Percentiles rank a stretch among this genome's conserved stretches.
Conservation (phyloP, 2,113 vertebrate species). For the Notarius quadriscutis region DNA sequence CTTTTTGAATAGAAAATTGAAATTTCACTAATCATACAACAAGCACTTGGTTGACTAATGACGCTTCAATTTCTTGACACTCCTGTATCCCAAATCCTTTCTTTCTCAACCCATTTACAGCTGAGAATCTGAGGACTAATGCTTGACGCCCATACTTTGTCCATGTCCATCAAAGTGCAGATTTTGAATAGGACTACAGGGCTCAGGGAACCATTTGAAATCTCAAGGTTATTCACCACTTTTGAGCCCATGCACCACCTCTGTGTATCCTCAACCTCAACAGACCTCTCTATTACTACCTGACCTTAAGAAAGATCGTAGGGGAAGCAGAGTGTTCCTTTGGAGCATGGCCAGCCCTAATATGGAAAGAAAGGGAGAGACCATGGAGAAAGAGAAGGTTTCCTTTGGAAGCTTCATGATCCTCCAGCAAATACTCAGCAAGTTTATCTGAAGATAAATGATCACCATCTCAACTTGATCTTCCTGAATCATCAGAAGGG, state of each 20-base stretch:
- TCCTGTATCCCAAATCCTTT: neutral
- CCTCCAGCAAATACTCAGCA: constrained; percentile 19
- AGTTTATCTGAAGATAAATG: constrained; percentile 32
- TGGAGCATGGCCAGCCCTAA: constrained; percentile 48
- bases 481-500: neutral
- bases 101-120: neutral
- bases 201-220: neutral
- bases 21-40: neutral
- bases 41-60: neutral
- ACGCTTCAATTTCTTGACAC: neutral
- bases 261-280: constrained; percentile 39
- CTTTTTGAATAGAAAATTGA: neutral
- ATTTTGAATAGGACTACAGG: neutral
- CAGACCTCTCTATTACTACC: constrained; percentile 28
- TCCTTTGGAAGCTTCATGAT: constrained; percentile 17
- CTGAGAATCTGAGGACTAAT: neutral
- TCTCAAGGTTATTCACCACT: constrained; percentile 24
- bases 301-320: constrained; percentile 45
- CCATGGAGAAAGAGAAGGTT: neutral
- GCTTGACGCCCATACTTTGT: neutral
- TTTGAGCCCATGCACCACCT: constrained; percentile 37
- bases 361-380: constrained; percentile 34
- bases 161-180: neutral
- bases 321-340: constrained; percentile 28
- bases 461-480: constrained; percentile 23